phyloP scores from a whole-genome alignment of 2,888 invertebrate genomes.

The Andrena flavipes region DNA sequence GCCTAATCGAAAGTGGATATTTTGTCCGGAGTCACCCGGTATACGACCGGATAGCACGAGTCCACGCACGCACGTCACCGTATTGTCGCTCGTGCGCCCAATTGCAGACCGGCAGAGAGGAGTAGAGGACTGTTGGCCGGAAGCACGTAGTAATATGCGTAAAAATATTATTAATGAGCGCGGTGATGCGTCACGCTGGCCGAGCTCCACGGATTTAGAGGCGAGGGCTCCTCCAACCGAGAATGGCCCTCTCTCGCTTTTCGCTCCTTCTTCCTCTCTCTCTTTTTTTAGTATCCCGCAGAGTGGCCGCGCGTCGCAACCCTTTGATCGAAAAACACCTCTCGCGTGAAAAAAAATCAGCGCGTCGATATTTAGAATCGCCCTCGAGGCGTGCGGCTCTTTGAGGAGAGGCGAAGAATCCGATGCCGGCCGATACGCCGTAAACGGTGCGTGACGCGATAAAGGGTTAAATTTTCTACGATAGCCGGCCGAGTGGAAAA shows the following conservation, averaged over 20 bases:
- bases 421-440: conserved; percentile 38
- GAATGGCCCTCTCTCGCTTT: neutral
- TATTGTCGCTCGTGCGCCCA: conserved; percentile 70
- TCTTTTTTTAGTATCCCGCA: conserved; percentile 5
- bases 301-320: conserved; percentile 2
- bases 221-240: neutral
- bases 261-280: neutral
- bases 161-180: conserved; percentile 65
- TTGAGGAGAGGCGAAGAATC: conserved; percentile 43
- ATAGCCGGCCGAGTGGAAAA: conserved; percentile 41
- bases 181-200: conserved; percentile 36
- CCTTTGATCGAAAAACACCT: conserved; percentile 13
- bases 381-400: conserved; percentile 44
- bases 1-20: too few species aligned
- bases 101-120: conserved; percentile 60
- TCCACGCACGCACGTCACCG: conserved; percentile 59
- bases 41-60: conserved; percentile 62
- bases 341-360: conserved; percentile 25
- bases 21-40: conserved; percentile 49
- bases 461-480: conserved; percentile 57
- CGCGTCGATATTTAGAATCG: conserved; percentile 50
- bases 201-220: conserved; percentile 15
- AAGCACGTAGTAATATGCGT: conserved; percentile 65
- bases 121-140: conserved; percentile 58
- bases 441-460: conserved; percentile 49